Percentiles rank a stretch among this genome's conserved stretches.
Conservation (phyloP, 64 coral and sea anemone genomes). For the Pocillopora verrucosa region DNA sequence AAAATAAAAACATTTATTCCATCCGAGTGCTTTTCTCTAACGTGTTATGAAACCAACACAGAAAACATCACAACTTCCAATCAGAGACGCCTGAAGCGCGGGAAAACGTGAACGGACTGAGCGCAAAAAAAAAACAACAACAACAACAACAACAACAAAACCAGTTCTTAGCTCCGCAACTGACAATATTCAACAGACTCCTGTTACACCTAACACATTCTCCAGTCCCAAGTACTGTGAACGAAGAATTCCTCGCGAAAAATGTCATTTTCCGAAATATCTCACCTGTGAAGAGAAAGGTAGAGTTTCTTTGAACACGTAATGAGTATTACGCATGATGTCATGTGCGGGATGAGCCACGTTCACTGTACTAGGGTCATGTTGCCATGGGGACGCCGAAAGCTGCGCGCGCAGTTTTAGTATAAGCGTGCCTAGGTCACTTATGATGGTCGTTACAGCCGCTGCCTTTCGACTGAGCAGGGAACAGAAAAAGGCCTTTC, state of each 20-base stretch:
- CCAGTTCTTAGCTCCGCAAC: no score
- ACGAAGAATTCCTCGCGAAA: background rate
- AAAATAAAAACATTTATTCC: no score
- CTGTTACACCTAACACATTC: no score
- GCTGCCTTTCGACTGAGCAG: constrained; percentile 91
- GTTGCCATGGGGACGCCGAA: constrained; percentile 91
- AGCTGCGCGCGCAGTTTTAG: constrained; percentile 90
- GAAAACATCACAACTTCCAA: no score
- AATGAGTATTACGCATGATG: constrained; percentile 80
- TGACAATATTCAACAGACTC: no score
- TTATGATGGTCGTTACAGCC: constrained; percentile 95
- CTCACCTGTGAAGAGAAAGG: constrained; percentile 88
- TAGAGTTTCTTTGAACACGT: constrained; percentile 78
- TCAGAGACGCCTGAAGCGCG: no score
- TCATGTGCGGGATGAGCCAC: constrained; percentile 78
- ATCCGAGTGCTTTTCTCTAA: no score
- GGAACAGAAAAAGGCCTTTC: constrained; percentile 91
- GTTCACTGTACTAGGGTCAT: constrained; percentile 44
- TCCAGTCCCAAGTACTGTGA: no score
- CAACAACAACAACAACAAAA: no score
- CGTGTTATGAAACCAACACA: no score
- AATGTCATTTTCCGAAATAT: background rate
- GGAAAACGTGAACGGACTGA: no score
- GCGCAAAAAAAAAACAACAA: no score
- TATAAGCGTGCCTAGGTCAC: constrained; percentile 79